Conservation (phyloP, 2,113 vertebrate genomes). For the Neogale vison region DNA sequence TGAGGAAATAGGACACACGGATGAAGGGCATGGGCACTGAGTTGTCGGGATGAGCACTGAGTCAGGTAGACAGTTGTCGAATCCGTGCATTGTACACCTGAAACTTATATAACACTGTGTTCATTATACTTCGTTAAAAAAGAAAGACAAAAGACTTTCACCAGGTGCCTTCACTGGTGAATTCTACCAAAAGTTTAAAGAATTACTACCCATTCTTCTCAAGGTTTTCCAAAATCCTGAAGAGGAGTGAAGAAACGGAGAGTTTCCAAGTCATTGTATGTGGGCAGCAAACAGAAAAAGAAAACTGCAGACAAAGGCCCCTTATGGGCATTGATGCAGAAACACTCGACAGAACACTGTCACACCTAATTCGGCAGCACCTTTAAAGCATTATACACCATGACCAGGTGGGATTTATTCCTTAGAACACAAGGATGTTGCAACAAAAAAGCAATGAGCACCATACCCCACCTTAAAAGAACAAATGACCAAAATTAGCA, state of each 20-base stretch:
- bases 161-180: not conserved
- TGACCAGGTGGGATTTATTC: not conserved
- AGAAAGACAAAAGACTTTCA: not conserved
- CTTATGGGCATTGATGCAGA: not conserved
- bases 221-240: not conserved
- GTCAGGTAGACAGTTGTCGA: too few species aligned
- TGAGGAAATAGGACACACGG: not conserved
- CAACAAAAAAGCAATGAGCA: not conserved
- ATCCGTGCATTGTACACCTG: rapidly evolving
- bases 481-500: too few species aligned
- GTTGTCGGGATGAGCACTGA: not conserved
- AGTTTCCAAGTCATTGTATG: not conserved
- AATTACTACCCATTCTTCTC: not conserved
- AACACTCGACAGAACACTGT: not conserved
- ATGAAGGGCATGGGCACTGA: not conserved
- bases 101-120: not conserved
- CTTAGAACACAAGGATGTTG: not conserved
- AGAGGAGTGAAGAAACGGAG: not conserved
- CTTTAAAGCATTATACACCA: not conserved
- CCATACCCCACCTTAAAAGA: not conserved
- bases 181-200: not conserved
- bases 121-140: not conserved
- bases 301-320: not conserved
- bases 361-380: not conserved
- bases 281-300: not conserved